phyloP scores from a whole-genome alignment of 2,113 vertebrate genomes.

The Symphodus melops region DNA sequence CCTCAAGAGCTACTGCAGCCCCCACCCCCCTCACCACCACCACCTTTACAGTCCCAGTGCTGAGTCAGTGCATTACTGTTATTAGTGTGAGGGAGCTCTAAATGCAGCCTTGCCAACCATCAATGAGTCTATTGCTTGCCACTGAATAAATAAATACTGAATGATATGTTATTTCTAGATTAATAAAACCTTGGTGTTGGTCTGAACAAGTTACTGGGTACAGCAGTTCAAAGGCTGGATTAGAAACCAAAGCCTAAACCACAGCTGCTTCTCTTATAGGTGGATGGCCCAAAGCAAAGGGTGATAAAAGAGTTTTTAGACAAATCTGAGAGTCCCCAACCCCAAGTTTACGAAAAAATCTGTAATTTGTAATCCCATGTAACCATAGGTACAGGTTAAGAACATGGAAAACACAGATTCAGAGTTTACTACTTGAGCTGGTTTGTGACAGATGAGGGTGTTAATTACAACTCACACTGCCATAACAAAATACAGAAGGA shows the following conservation, averaged over 20 bases:
- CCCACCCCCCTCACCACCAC: slow-evolving; percentile 7
- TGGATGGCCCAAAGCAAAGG: neutral
- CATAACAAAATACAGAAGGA: too few species aligned
- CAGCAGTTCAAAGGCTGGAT: slow-evolving; percentile 24
- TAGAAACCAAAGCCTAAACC: slow-evolving; percentile 7
- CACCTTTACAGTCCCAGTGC: slow-evolving; percentile 55
- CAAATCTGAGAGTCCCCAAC: neutral
- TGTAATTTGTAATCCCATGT: too few species aligned
- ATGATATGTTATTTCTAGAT: slow-evolving; percentile 43
- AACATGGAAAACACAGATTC: too few species aligned
- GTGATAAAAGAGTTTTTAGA: neutral
- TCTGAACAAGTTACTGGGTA: slow-evolving; percentile 2
- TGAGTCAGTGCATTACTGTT: slow-evolving; percentile 80
- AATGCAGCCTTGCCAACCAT: slow-evolving; percentile 49
- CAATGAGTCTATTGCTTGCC: slow-evolving; percentile 7
- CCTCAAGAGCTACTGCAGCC: slow-evolving; percentile 59
- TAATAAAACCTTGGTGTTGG: slow-evolving; percentile 12
- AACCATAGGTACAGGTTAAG: too few species aligned
- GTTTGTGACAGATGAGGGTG: too few species aligned
- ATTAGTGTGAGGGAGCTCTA: slow-evolving; percentile 60
- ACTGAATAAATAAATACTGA: slow-evolving; percentile 42
- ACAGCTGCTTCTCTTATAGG: slow-evolving; percentile 11
- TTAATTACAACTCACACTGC: too few species aligned
- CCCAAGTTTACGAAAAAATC: too few species aligned
- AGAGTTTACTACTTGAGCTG: too few species aligned